Evolutionary conservation across 2,113 vertebrate genomes (phyloP).

Genomic region (Pangasianodon gigas): DNA sequence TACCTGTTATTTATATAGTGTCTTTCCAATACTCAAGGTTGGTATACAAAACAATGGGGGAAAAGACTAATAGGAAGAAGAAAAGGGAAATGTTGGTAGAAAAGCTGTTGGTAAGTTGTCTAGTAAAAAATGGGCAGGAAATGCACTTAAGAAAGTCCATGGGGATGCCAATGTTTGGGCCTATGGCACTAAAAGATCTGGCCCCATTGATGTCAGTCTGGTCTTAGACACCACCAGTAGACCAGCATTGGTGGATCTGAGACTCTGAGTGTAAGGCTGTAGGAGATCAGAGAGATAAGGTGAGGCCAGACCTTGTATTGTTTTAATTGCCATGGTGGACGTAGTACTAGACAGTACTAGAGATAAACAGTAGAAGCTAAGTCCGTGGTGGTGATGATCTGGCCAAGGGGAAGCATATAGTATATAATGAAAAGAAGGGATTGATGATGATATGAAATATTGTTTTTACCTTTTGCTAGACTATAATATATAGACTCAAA

Average conservation of each 20-base stretch:
- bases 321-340: not conserved
- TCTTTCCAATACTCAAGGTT: not conserved
- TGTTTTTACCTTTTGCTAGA: not conserved
- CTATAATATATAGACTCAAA: not conserved
- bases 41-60: not conserved
- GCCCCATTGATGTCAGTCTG: too few species aligned
- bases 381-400: too few species aligned
- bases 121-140: not conserved
- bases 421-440: not conserved
- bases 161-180: not conserved
- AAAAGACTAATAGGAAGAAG: not conserved
- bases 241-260: not conserved
- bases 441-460: not conserved
- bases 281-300: not conserved
- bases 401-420: not conserved
- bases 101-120: not conserved
- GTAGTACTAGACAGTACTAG: too few species aligned
- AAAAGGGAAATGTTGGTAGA: not conserved
- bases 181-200: not conserved
- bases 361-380: not conserved
- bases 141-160: not conserved
- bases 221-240: not conserved
- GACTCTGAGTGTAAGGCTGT: not conserved
- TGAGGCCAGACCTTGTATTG: not conserved
- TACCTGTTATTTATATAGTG: not conserved